These are phyloP conservation scores for Ceramica pisi DNA, from an alignment of 2,888 invertebrate genomes.

Conservation along the genomic window DNA sequence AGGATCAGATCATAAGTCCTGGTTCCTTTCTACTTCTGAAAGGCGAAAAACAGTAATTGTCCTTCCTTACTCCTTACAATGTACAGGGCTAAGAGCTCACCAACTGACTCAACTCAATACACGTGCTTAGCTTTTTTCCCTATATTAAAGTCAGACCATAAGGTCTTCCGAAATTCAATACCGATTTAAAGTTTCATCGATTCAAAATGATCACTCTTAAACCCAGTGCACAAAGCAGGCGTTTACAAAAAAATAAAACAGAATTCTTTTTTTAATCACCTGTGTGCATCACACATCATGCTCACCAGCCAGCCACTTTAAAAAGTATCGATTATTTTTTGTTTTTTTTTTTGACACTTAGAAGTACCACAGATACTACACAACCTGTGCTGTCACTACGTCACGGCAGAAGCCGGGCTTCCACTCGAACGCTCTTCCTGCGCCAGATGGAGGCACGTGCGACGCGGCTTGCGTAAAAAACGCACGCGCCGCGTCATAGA, in stretches of 20 bases:
- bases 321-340: slow-evolving; percentile 17
- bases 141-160: neutral
- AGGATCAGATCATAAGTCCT: neutral
- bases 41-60: neutral
- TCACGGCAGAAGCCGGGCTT: slow-evolving; percentile 84
- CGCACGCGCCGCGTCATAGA: slow-evolving; percentile 73
- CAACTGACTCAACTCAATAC: neutral
- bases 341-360: slow-evolving; percentile 19
- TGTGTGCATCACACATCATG: slow-evolving; percentile 8
- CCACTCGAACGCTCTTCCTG: slow-evolving; percentile 88
- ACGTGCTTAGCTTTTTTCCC: slow-evolving; percentile 22
- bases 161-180: slow-evolving; percentile 25
- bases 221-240: slow-evolving; percentile 1
- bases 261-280: slow-evolving; percentile 20
- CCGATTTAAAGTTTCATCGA: slow-evolving; percentile 12
- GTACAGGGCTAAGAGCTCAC: neutral
- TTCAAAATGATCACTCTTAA: slow-evolving; percentile 15
- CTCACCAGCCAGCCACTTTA: slow-evolving; percentile 1
- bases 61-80: neutral
- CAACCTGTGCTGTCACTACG: slow-evolving; percentile 74
- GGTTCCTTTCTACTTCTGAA: neutral
- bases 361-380: slow-evolving; percentile 57
- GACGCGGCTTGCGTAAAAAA: slow-evolving; percentile 72
- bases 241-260: neutral
- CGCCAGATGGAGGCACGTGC: slow-evolving; percentile 88